These are phyloP conservation scores for Ptychodera flava DNA, from an alignment of 35 echinoderm and acorn worm species.

Conservation along the genomic window DNA sequence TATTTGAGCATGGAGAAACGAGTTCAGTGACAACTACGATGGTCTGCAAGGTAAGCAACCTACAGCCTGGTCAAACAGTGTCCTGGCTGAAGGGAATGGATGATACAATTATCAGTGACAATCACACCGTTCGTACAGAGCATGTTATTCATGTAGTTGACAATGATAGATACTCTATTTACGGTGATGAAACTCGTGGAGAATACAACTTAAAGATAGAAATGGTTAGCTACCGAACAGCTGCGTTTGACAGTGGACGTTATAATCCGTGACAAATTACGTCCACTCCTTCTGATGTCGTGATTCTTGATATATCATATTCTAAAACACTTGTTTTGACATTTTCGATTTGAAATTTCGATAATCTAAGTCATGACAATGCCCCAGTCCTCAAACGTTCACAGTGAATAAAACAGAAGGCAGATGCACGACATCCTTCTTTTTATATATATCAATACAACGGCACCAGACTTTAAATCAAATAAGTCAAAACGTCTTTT, in stretches of 20 bases:
- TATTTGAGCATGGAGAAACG: not conserved
- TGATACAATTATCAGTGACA: not conserved
- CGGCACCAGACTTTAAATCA: no score
- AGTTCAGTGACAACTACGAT: not conserved
- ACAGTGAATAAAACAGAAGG: no score
- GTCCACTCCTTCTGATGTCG: no score
- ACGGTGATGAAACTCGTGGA: not conserved
- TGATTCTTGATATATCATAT: no score
- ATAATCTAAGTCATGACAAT: no score
- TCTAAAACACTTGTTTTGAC: no score
- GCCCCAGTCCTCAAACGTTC: no score
- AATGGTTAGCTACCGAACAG: not conserved
- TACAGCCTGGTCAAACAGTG: not conserved
- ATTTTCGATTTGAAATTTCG: no score
- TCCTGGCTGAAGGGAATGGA: not conserved
- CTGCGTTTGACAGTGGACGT: not conserved
- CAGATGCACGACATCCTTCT: no score
- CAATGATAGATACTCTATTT: not conserved
- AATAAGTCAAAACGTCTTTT: no score
- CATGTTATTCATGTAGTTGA: not conserved
- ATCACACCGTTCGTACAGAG: not conserved
- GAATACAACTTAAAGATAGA: not conserved
- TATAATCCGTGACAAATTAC: no score
- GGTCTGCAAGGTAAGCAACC: not conserved
- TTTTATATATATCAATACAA: no score